Base-by-base conservation (phyloP, 2,113 vertebrate species). In the Anarhynchus alexandrinus region DNA sequence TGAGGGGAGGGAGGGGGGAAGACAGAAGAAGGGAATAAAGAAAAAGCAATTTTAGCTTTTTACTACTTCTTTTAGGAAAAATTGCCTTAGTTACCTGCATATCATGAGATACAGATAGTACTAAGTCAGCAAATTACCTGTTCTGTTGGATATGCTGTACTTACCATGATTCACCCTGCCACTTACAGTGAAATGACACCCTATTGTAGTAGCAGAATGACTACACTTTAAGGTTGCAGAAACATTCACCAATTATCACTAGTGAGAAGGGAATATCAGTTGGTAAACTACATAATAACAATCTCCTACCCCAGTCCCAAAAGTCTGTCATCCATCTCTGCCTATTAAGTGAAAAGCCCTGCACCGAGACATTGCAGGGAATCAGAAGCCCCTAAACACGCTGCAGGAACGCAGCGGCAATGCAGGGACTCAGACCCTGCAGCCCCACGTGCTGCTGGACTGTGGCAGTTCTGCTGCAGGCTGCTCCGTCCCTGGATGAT, bases 71-170 rank as follows among this genome's bases (percentile, higher is more conserved):
- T 96, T 91, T 64, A 86, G 55, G 61, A 94, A 96, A 93, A 91
- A 87, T 34, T 86, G 77, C 81, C 57, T 89, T 94, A 74, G 72
- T 86, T 93, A 84, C 89, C 73, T 71, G 84, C 72, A 82, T 82
- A 94, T 87, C 77, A 74, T 87, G 86, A 92, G 83, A 82, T 58
- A 83, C 72, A 95, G 69, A 84, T 62, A 93, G 81, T 32, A 87
- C 93, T 64, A 96, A 94, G 91, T 95, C 95, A 95, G 94, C 95
- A 97, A 84, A 96, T 88, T 76, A 86, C 81, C 88, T 88, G 80
- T 95, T 95, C 65, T 87, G 69, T 52, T 61, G 54, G 78, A 52
- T 87, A 15, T 52, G 73, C 65, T 74, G 73, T 64, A 58, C 61
- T 94, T 89, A 84, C 55, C 73, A 58, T 89, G 94, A 82, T 85